phyloP scores from a whole-genome alignment of 2,888 invertebrate species.

The Drosophila rubida region DNA sequence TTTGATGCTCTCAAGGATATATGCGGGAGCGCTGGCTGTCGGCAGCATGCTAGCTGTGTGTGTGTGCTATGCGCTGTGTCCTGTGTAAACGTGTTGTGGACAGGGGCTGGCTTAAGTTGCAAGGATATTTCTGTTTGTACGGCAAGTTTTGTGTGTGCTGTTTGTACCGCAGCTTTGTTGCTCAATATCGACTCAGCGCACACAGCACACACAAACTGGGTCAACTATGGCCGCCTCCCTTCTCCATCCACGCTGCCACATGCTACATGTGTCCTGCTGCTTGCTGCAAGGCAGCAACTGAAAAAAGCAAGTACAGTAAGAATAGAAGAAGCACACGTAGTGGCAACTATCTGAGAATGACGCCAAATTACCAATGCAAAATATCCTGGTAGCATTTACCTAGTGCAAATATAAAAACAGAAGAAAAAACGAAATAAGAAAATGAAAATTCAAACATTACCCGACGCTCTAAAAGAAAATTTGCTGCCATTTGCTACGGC shows the following conservation, averaged over 20 bases:
- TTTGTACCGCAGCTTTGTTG: conserved; percentile 73
- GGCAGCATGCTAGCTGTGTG: conserved; percentile 40
- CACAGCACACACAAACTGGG: conserved; percentile 62
- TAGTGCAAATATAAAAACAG: conserved; percentile 55
- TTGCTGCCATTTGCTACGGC: conserved; percentile 59
- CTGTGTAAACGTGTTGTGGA: conserved; percentile 63
- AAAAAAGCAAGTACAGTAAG: conserved; percentile 8
- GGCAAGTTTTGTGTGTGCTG: conserved; percentile 51
- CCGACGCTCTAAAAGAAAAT: conserved; percentile 47
- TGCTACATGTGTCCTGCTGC: not conserved
- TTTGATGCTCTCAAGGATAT: conserved; percentile 59
- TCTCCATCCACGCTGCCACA: no score
- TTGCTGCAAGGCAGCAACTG: conserved; percentile 19
- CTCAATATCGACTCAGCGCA: conserved; percentile 54
- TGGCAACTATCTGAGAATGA: conserved; percentile 78
- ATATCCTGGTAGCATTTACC: conserved; percentile 76
- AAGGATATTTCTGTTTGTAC: conserved; percentile 58
- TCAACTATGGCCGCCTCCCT: conserved; percentile 39
- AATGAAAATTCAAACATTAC: conserved; percentile 73
- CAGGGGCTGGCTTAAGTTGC: conserved; percentile 58
- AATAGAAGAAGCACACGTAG: conserved; percentile 53
- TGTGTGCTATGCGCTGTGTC: conserved; percentile 25
- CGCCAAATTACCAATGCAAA: conserved; percentile 78
- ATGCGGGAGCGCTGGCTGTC: conserved; percentile 60
- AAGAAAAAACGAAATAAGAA: conserved; percentile 31